Evolutionary conservation across 2,113 vertebrate species (phyloP).

Genomic region (human (Homo sapiens)): GRCh38 chrX:35100001-35100500

Average conservation of each 20-base stretch:
- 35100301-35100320: background rate
- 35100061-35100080: too few relatives aligned
- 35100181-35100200: too few relatives aligned
- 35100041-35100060: too few relatives aligned
- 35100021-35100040: too few relatives aligned
- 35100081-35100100: too few relatives aligned
- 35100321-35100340: background rate
- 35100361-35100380: background rate
- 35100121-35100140: too few relatives aligned
- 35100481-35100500: too few relatives aligned
- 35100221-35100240: background rate
- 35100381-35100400: background rate
- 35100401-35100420: background rate
- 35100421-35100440: background rate
- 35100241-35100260: background rate
- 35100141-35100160: too few relatives aligned
- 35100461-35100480: background rate
- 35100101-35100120: too few relatives aligned
- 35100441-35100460: background rate
- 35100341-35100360: background rate
- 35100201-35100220: too few relatives aligned
- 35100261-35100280: background rate
- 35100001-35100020: too few relatives aligned
- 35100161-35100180: too few relatives aligned
- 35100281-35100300: background rate